Evolutionary conservation across 2,113 vertebrate species (phyloP).

Genomic region (Ptilonorhynchus violaceus): DNA sequence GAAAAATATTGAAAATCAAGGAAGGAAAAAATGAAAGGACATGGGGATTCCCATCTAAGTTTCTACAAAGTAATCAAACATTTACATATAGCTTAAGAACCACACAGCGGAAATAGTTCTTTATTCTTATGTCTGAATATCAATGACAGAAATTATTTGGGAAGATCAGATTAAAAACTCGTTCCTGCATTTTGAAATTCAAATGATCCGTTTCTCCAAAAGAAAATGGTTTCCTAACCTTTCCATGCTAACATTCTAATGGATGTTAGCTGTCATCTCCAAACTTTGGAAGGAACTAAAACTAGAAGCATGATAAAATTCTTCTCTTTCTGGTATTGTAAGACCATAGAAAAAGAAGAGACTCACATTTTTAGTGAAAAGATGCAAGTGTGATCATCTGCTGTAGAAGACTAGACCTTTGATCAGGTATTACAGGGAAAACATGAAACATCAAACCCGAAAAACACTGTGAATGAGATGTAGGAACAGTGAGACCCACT

Average conservation of each 20-base stretch:
- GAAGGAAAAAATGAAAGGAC: neutral
- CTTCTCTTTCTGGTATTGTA: neutral
- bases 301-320: neutral
- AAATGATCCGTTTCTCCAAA: neutral
- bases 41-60: neutral
- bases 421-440: neutral
- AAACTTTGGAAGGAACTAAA: neutral
- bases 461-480: neutral
- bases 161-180: neutral
- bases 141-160: neutral
- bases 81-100: neutral
- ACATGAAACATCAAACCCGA: neutral
- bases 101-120: neutral
- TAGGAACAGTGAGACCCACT: neutral
- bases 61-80: neutral
- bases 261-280: neutral
- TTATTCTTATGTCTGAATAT: neutral
- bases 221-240: neutral
- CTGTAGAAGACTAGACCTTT: neutral
- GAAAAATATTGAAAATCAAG: neutral
- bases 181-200: neutral
- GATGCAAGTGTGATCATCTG: neutral
- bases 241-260: neutral
- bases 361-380: neutral
- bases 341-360: neutral